phyloP scores from a whole-genome alignment of 2,797 vertebrate species.

The Hephaestus fuliginosus region DNA sequence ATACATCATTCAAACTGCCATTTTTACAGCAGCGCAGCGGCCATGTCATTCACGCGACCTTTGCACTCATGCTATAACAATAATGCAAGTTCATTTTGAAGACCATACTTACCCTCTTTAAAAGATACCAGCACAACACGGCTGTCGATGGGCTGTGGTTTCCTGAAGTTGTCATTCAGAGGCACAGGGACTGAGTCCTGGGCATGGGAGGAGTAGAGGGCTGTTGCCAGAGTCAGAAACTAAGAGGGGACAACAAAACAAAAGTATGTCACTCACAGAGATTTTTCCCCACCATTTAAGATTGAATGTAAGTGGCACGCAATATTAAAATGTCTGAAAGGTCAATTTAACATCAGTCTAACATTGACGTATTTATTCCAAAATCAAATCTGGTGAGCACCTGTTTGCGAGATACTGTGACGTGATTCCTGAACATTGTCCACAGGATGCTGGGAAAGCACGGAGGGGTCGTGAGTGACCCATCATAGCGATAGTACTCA shows the following conservation, averaged over 20 bases:
- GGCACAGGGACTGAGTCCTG: constrained; percentile 85
- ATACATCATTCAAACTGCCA: constrained; percentile 31
- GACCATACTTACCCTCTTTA: constrained; percentile 88
- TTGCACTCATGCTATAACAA: constrained; percentile 41
- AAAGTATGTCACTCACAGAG: constrained; percentile 14
- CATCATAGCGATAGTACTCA: constrained; percentile 94
- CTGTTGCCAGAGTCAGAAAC: constrained; percentile 89
- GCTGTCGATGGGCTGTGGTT: constrained; percentile 85
- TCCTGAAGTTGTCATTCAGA: constrained; percentile 91
- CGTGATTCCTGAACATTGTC: constrained; percentile 91
- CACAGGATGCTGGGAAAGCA: constrained; percentile 96
- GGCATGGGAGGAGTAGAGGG: constrained; percentile 87
- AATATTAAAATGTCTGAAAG: not conserved
- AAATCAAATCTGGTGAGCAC: constrained; percentile 65
- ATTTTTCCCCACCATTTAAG: constrained; percentile 8
- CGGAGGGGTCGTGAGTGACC: constrained; percentile 96
- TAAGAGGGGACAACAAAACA: constrained; percentile 73
- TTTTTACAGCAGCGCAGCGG: constrained; percentile 39
- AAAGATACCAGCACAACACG: constrained; percentile 92
- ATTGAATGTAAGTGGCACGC: not conserved
- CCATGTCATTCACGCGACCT: constrained; percentile 9
- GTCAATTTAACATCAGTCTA: not conserved
- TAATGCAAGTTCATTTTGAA: constrained; percentile 38
- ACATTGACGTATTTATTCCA: not conserved
- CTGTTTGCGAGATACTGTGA: constrained; percentile 92